Conservation (phyloP, 2,888 invertebrate genomes). For the Leptinotarsa tumamoca region DNA sequence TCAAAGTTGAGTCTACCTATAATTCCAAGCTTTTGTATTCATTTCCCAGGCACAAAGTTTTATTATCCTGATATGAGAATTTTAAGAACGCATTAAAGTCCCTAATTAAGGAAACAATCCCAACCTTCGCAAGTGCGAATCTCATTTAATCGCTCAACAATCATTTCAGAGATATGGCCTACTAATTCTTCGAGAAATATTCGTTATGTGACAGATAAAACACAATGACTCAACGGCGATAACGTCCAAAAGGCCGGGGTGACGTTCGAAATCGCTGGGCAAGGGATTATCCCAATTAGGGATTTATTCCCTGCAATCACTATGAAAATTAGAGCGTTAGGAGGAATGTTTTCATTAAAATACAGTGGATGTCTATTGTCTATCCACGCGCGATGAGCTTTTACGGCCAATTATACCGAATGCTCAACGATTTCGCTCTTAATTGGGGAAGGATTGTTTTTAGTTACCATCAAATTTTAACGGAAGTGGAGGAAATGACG, state of each 20-base stretch:
- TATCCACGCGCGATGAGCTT: constrained; percentile 42
- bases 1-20: too few species aligned
- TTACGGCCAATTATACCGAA: constrained; percentile 58
- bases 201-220: constrained; percentile 15
- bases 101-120: too few species aligned
- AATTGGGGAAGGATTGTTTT: constrained; percentile 55
- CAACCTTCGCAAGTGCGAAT: not conserved
- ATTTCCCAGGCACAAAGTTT: too few species aligned
- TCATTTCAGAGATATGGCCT: not conserved
- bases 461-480: constrained; percentile 39
- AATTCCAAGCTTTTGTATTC: too few species aligned
- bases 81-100: too few species aligned
- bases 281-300: constrained; percentile 52
- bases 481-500: constrained; percentile 34
- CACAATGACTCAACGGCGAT: constrained; percentile 35
- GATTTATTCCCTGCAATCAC: constrained; percentile 50
- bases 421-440: constrained; percentile 56
- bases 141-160: not conserved
- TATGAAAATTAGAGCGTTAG: constrained; percentile 49
- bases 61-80: too few species aligned
- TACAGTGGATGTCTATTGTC: constrained; percentile 46
- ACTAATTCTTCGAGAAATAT: not conserved
- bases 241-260: constrained; percentile 26
- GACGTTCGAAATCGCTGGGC: constrained; percentile 25
- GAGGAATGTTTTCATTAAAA: constrained; percentile 51